Evolutionary conservation across 2,888 invertebrate species (phyloP), one percentile per base, ranked within the genome.

Genomic region (Dichetophora obliterata): DNA sequence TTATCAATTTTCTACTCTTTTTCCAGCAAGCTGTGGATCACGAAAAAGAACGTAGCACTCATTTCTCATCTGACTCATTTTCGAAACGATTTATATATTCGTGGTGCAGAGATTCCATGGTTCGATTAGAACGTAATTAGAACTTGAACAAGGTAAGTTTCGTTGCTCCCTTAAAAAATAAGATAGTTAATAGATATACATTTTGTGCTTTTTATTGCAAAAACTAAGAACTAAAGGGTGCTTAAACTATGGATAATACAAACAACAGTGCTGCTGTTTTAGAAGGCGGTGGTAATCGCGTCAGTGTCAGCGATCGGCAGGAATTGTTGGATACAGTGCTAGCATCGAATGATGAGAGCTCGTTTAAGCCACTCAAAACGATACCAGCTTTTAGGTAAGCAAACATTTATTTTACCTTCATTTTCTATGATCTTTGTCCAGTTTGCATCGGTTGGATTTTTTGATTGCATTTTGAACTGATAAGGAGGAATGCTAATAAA

Each of bases 381-480:
- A 83, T 87, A 77, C 86, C 86, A 66, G 85, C 83, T 71, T 88
- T 88, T 84, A 87, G 89, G 89, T 89, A 78, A 81, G 80, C 48
- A 16, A 27, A 5, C 31, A 43, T 48, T 65, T 68, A 6, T 75
- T 43, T 61, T 59, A 3, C 6, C 14, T 3, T 31, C 2, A 37
- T 16, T 34, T 63, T 27, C 37, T n/a, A 8, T 63, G 34, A 19
- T 31, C 19, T 24, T 27, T 34, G 65, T n/a, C 5, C 65, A 65
- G 16, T 31, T 65, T 19, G n/a, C n/a, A 37, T 14, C 5, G 24
- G 24, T 2, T 22, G 5, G 37, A 1, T 37, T 31, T 31, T n/a
- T 59, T 59, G 5, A 59, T 59, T 63, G 65, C n/a, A n/a, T 66
- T 66, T 16, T 19, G 11, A 16, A n/a, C 5, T 19, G 19, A 65